Conservation (phyloP, 1,140 invertebrate genomes). For the Olivierus martensii region DNA sequence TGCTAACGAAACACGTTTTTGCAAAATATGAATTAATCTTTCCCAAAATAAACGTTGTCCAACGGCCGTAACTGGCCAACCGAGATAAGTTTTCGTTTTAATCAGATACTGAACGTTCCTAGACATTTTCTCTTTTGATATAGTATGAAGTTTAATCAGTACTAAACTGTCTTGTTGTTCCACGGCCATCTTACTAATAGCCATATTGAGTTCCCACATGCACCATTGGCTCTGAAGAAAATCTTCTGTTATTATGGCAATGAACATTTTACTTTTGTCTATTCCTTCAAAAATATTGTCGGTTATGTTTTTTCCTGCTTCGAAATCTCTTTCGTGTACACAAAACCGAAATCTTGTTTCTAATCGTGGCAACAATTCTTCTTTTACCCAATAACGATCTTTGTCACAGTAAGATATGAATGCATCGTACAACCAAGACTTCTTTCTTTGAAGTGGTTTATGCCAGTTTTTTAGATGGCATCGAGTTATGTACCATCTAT, state of each 20-base stretch:
- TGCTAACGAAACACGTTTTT: too few relatives aligned
- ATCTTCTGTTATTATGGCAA: conserved; percentile 20
- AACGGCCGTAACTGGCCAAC: conserved; percentile 4
- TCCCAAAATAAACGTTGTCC: conserved; percentile 11
- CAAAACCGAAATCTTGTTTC: conserved; percentile 15
- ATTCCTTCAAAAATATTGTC: conserved; percentile 22
- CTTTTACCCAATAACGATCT: background rate
- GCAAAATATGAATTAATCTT: background rate
- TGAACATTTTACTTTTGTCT: conserved; percentile 17
- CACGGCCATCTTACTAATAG: conserved; percentile 7
- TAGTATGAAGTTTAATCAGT: conserved; percentile 4
- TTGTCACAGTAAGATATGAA: conserved; percentile 8
- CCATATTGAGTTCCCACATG: conserved; percentile 17
- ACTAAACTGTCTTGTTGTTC: conserved; percentile 6
- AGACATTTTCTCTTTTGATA: background rate
- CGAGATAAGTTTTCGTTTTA: conserved; percentile 8
- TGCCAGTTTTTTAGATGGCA: background rate
- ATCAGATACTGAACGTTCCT: conserved; percentile 12
- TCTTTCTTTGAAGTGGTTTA: background rate
- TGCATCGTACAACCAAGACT: background rate
- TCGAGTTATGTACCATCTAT: background rate
- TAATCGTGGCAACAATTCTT: background rate
- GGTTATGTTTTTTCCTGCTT: conserved; percentile 17
- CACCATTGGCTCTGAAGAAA: conserved; percentile 23
- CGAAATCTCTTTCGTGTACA: conserved; percentile 24